Conservation (phyloP, 2,888 invertebrate genomes). For the Dioctria rufipes region DNA sequence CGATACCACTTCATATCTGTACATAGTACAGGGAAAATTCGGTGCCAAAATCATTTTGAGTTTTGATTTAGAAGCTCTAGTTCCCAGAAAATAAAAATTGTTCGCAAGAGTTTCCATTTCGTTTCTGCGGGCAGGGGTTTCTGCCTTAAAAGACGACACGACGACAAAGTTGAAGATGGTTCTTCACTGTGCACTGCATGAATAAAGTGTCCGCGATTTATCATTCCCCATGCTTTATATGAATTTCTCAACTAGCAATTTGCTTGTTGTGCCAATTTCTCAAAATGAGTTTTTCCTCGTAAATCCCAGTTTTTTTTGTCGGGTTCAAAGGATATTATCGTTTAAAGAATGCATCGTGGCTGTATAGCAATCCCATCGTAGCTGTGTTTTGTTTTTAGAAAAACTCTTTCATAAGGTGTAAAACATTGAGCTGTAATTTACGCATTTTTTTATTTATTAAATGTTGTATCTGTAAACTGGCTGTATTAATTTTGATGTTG, state of each 20-base stretch:
- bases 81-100: constrained; percentile 29
- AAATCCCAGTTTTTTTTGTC: constrained; percentile 7
- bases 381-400: no score
- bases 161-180: background rate
- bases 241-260: constrained; percentile 51
- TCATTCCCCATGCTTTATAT: constrained; percentile 39
- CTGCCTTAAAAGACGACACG: background rate
- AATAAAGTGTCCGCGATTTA: constrained; percentile 39
- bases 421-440: no score
- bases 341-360: no score
- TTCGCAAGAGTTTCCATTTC: constrained; percentile 18
- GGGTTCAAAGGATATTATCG: background rate
- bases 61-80: constrained; percentile 47
- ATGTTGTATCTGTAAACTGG: no score
- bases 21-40: constrained; percentile 14
- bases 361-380: no score
- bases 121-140: constrained; percentile 1
- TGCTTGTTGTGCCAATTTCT: constrained; percentile 50
- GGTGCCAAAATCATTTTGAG: constrained; percentile 47
- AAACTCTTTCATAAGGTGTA: no score
- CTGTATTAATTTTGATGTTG: no score
- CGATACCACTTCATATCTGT: constrained; percentile 12
- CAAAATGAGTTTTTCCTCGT: constrained; percentile 36
- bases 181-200: constrained; percentile 8
- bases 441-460: no score